These are phyloP conservation scores for Nannospalax galili DNA, from an alignment of 2,113 vertebrate species.

Conservation along the genomic window DNA sequence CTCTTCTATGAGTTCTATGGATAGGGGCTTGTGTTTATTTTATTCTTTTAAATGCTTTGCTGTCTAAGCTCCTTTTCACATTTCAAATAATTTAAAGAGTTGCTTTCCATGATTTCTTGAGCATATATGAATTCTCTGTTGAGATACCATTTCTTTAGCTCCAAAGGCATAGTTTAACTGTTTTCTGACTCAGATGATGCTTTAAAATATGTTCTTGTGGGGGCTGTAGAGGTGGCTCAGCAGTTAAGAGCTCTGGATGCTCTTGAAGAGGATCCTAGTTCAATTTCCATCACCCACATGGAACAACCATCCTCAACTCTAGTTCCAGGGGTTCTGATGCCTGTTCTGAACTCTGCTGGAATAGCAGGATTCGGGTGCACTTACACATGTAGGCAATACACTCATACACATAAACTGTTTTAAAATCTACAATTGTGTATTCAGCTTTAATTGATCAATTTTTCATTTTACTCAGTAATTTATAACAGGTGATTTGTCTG, in stretches of 20 bases:
- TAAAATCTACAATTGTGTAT: background rate
- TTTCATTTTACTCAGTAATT: background rate
- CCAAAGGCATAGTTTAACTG: background rate
- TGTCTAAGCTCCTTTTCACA: background rate
- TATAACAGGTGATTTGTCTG: background rate
- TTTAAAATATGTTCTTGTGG: no score
- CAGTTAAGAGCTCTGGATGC: no score
- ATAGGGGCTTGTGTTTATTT: background rate
- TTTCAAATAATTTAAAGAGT: background rate
- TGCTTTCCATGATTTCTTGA: background rate
- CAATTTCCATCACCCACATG: no score
- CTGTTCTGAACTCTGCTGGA: no score
- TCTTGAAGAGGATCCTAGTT: no score
- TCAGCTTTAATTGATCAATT: background rate
- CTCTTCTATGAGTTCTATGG: background rate
- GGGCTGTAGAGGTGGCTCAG: no score
- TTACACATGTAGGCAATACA: no score
- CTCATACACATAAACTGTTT: no score
- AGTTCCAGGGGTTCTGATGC: no score
- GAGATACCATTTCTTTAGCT: background rate
- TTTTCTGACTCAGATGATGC: slow-evolving; percentile 5
- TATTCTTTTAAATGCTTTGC: background rate
- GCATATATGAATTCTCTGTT: background rate
- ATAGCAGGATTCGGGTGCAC: no score
- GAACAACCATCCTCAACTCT: no score